Base-by-base conservation (phyloP, 2,797 vertebrate genomes). In the Molossus molossus region DNA sequence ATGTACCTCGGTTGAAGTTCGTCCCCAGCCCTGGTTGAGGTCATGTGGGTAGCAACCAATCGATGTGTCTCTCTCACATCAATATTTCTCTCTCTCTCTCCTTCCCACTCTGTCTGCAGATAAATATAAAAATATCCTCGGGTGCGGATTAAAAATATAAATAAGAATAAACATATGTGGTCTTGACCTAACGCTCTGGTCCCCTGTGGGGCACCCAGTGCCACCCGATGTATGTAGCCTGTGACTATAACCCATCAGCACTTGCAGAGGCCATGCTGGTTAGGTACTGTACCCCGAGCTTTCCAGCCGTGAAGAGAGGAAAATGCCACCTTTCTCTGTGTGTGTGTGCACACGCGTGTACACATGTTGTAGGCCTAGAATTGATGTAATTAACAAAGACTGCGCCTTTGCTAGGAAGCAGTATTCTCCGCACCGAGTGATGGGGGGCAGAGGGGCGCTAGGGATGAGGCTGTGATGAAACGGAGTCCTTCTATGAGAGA, bases 191-290 rank as follows among this genome's bases (percentile, higher is more conserved):
- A 91, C 8, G 37, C 72, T 20, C 23, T 45, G 12, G n/a, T 21
- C 50, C 94, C 87, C 94, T 84, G 93, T 81, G 64, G 80, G 89
- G 53, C 69, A 48, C 3, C 57, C 21, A 11, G 48, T 3, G n/a
- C 53, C 76, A 94, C 97, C 97, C 83, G 84, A 80, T 37, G 87
- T 81, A 92, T 92, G 90, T 14, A 97, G 92, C 89, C 73, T 45
- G 5, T 15, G 50, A 80, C 60, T 53, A 29, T 18, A 48, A 94
- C 58, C 62, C 72, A 33, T 33, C 76, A 25, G 92, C 67, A 90
- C 83, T 90, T 90, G 87, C 21, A 20, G 18, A 76, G 86, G 93
- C 76, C 45, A 69, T 20, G 29, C 40, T 21, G 37, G 40, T 25
- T 83, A 55, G 55, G n/a, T 33, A 48, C 12, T 60, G 80, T 94